A percentile compares a stretch with the other conserved stretches of the same genome.
phyloP scores from a whole-genome alignment of 2,113 vertebrate species.

The Entosphenus tridentatus region DNA sequence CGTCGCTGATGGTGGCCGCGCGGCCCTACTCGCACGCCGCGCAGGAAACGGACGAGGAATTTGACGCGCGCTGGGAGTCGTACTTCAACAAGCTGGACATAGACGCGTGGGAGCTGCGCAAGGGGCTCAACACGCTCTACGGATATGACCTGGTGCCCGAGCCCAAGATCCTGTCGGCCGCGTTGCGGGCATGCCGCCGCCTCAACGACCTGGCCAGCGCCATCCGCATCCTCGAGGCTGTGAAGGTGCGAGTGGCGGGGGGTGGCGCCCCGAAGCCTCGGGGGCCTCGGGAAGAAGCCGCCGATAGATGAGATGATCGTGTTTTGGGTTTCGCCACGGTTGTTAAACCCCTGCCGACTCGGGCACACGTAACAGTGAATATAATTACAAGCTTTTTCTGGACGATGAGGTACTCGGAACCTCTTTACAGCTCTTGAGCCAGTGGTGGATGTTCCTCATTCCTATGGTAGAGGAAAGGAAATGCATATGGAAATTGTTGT shows the following conservation, averaged over 20 bases:
- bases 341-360: too few species aligned
- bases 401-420: too few species aligned
- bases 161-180: constrained; percentile 89
- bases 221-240: constrained; percentile 71
- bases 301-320: too few species aligned
- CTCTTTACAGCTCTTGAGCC: too few species aligned
- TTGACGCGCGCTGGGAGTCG: constrained; percentile 85
- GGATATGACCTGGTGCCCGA: constrained; percentile 89
- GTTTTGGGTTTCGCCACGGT: too few species aligned
- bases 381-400: too few species aligned
- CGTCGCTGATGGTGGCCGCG: constrained; percentile 16
- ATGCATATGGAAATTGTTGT: too few species aligned
- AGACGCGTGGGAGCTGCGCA: constrained; percentile 77
- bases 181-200: constrained; percentile 63
- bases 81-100: constrained; percentile 93
- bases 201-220: constrained; percentile 76
- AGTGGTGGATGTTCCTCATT: too few species aligned
- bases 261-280: too few species aligned
- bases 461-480: too few species aligned
- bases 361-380: too few species aligned
- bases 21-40: constrained; percentile 69
- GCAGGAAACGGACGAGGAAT: constrained; percentile 79
- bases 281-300: too few species aligned
- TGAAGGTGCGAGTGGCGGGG: constrained; percentile 35
- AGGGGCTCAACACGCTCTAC: constrained; percentile 82